Evolutionary conservation across 2,888 invertebrate species (phyloP).

Genomic region (Piscicola geometra): DNA sequence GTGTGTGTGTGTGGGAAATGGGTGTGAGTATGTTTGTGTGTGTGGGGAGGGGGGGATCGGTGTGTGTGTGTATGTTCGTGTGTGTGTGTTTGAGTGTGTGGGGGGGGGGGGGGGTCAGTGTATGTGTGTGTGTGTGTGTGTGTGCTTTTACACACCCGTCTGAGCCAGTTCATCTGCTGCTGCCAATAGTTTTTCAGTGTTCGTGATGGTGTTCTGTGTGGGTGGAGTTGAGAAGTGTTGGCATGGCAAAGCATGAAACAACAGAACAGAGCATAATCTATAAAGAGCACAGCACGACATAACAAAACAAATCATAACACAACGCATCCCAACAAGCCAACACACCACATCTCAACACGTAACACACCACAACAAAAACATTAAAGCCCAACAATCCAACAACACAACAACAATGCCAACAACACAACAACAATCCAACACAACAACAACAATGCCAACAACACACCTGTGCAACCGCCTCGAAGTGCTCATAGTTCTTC

Average conservation of each 20-base stretch:
- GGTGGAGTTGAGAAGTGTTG: constrained; percentile 20
- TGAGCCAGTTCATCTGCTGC: constrained; percentile 88
- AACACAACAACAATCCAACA: not conserved
- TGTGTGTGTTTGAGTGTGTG: not conserved
- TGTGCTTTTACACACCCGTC: constrained; percentile 52
- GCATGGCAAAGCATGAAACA: too few species aligned
- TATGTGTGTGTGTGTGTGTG: too few species aligned
- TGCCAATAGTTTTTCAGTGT: constrained; percentile 89
- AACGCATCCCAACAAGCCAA: too few species aligned
- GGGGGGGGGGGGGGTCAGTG: too few species aligned
- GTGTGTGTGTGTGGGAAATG: not conserved
- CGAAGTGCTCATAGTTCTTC: constrained; percentile 96
- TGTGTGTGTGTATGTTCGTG: not conserved
- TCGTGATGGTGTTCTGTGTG: constrained; percentile 81
- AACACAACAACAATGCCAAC: not conserved
- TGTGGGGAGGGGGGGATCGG: not conserved
- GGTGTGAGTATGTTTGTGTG: not conserved
- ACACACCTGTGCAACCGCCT: constrained; percentile 89
- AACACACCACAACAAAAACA: too few species aligned
- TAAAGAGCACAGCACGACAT: too few species aligned
- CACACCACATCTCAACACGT: too few species aligned
- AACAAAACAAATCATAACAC: too few species aligned
- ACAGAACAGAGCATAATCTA: too few species aligned
- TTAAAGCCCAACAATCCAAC: not conserved
- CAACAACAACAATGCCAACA: not conserved